Percentiles rank a stretch among this genome's conserved stretches.
These are phyloP conservation scores for Serilophus lunatus DNA, from an alignment of 2,113 vertebrate species.

Conservation along the genomic window DNA sequence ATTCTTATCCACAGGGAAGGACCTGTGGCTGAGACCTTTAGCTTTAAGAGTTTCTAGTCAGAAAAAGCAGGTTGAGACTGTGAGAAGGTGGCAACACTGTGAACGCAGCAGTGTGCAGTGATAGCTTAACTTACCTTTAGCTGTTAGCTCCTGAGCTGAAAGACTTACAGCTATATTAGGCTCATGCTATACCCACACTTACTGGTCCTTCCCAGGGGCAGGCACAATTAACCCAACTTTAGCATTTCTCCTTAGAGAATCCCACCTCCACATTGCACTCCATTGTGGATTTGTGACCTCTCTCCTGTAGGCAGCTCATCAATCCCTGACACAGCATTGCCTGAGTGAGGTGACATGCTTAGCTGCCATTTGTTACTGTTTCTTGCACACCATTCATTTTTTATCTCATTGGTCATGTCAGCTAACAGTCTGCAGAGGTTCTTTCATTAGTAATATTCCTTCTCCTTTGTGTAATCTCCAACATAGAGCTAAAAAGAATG, in stretches of 20 bases:
- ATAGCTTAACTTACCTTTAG: neutral
- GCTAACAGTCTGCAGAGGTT: neutral
- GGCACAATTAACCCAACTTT: neutral
- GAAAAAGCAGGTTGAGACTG: neutral
- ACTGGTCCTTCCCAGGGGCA: neutral
- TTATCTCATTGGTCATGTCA: neutral
- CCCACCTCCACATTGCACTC: neutral
- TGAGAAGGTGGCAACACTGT: neutral
- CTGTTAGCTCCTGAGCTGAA: neutral
- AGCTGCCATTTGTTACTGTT: neutral
- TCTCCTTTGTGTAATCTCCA: neutral
- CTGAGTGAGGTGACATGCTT: neutral
- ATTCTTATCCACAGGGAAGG: neutral
- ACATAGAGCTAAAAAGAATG: neutral
- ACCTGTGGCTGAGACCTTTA: neutral
- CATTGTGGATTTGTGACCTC: neutral
- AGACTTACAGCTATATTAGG: neutral
- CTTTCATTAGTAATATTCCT: neutral
- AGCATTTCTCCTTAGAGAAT: neutral
- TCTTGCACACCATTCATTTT: neutral
- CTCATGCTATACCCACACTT: neutral
- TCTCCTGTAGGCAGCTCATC: neutral
- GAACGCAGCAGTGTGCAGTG: neutral
- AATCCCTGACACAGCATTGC: neutral
- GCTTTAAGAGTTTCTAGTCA: neutral